Conservation (phyloP, 2,113 vertebrate genomes). For the Sitta europaea region DNA sequence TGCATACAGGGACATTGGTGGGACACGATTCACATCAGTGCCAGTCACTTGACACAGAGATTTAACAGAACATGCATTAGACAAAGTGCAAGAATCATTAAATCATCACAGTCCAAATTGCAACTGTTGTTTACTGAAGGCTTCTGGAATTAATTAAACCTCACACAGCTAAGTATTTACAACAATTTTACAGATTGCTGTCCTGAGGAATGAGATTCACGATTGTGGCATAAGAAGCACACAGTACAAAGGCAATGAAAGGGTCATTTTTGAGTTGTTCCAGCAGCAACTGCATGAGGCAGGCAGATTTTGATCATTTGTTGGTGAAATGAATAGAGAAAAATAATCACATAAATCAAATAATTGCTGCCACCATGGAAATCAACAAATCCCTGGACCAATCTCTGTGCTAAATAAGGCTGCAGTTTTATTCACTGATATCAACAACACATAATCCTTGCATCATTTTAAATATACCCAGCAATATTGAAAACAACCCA, state of each 20-base stretch:
- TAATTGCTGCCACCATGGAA: not conserved
- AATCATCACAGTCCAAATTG: not conserved
- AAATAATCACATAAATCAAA: not conserved
- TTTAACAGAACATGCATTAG: slow-evolving; percentile 4
- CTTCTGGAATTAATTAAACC: slow-evolving; percentile 48
- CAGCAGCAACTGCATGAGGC: not conserved
- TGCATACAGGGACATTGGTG: not conserved
- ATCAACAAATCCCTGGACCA: not conserved
- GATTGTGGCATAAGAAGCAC: not conserved
- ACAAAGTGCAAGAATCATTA: slow-evolving; percentile 11
- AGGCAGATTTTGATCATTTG: not conserved
- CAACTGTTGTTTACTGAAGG: slow-evolving; percentile 11
- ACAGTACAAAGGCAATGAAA: not conserved
- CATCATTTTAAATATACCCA: not conserved
- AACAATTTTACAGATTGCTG: not conserved
- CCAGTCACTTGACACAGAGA: not conserved
- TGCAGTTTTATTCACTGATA: not conserved
- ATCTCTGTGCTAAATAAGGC: not conserved
- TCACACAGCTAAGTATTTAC: not conserved
- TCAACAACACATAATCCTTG: not conserved
- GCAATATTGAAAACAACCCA: not conserved
- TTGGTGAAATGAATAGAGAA: not conserved
- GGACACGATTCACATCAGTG: not conserved
- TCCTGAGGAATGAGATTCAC: not conserved
- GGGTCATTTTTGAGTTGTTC: not conserved